These are phyloP conservation scores for Ylistrum balloti DNA, from an alignment of 1,140 invertebrate genomes.

Conservation along the genomic window DNA sequence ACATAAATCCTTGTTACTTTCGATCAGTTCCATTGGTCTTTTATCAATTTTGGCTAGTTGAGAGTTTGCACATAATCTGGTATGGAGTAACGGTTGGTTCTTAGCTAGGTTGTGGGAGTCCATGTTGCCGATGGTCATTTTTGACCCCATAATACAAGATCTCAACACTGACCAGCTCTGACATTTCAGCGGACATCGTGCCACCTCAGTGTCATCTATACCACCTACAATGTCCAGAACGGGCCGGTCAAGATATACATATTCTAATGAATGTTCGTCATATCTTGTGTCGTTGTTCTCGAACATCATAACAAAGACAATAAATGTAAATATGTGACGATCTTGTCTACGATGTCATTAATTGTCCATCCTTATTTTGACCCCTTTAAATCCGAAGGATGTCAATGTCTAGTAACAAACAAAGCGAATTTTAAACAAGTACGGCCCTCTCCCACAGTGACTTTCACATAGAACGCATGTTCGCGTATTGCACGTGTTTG, in stretches of 20 bases:
- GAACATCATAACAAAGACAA: background rate
- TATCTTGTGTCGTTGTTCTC: background rate
- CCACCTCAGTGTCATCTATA: background rate
- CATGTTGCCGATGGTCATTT: slow-evolving; percentile 9
- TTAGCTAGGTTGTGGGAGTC: background rate
- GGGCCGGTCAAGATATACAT: background rate
- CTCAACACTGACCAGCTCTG: slow-evolving; percentile 1
- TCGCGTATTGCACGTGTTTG: too few relatives aligned
- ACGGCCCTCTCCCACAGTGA: too few relatives aligned
- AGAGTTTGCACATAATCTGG: too few relatives aligned
- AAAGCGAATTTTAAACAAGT: too few relatives aligned
- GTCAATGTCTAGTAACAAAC: background rate
- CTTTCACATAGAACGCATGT: too few relatives aligned
- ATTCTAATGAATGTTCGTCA: slow-evolving; percentile 1
- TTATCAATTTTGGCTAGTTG: too few relatives aligned
- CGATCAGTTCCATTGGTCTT: too few relatives aligned
- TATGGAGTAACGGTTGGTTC: background rate
- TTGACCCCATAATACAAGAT: slow-evolving; percentile 1
- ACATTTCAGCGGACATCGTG: background rate
- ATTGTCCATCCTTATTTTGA: background rate
- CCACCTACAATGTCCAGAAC: background rate
- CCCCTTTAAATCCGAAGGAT: background rate
- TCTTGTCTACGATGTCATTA: background rate
- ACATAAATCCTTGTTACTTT: too few relatives aligned
- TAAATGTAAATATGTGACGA: background rate